phyloP scores from a whole-genome alignment of 1,140 invertebrate species.

The Drosophila pallidifrons region DNA sequence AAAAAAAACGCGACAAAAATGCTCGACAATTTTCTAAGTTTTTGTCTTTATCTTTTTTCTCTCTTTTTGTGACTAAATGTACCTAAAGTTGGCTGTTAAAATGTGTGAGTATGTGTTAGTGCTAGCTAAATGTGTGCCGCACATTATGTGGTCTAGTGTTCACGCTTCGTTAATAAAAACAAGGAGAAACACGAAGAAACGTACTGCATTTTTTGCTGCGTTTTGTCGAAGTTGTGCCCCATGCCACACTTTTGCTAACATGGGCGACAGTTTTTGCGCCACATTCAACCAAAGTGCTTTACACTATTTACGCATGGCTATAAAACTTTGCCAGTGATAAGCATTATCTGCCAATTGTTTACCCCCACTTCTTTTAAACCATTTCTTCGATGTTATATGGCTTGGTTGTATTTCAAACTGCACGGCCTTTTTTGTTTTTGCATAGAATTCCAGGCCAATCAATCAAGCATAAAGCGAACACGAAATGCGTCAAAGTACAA shows the following conservation, averaged over 20 bases:
- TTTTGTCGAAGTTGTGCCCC: slow-evolving; percentile 24
- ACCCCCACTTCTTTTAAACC: not conserved
- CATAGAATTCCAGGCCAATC: slow-evolving; percentile 40
- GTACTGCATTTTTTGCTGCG: slow-evolving; percentile 48
- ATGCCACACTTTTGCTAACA: slow-evolving; percentile 27
- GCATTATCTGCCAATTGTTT: slow-evolving; percentile 57
- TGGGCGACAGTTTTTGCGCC: slow-evolving; percentile 53
- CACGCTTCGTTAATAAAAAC: slow-evolving; percentile 71
- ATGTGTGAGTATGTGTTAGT: slow-evolving; percentile 35
- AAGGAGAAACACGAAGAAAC: not conserved
- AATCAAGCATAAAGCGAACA: slow-evolving; percentile 52
- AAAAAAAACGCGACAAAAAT: slow-evolving; percentile 59
- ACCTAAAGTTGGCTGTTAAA: slow-evolving; percentile 59
- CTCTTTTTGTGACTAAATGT: slow-evolving; percentile 47
- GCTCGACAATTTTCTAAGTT: slow-evolving; percentile 64
- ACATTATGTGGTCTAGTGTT: slow-evolving; percentile 82
- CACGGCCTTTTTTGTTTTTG: slow-evolving; percentile 27
- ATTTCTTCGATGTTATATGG: slow-evolving; percentile 30
- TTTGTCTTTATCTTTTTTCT: slow-evolving; percentile 31
- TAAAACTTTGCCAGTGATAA: slow-evolving; percentile 68
- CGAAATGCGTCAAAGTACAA: slow-evolving; percentile 60
- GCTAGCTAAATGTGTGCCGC: slow-evolving; percentile 73
- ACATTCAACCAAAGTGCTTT: slow-evolving; percentile 54
- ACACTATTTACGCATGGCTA: slow-evolving; percentile 68
- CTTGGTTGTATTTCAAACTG: slow-evolving; percentile 53